Percentiles rank a stretch among this genome's conserved stretches.
Evolutionary conservation across 2,888 invertebrate species (phyloP).

Genomic region (Dasypogon diadema): DNA sequence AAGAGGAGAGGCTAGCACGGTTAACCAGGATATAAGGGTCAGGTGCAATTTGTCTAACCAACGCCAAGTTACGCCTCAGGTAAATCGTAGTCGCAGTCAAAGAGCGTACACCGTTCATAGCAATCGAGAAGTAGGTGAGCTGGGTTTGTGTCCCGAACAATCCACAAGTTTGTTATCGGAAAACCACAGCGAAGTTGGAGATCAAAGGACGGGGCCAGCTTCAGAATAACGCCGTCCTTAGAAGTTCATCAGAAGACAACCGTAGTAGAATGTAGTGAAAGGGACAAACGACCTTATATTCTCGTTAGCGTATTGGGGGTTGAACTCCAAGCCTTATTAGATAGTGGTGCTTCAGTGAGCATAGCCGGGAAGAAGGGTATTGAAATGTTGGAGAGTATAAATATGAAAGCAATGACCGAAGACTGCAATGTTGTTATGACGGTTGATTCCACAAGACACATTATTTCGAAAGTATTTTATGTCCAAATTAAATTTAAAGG

Average conservation of each 20-base stretch:
- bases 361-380: not conserved
- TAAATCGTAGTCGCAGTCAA: not conserved
- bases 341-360: not conserved
- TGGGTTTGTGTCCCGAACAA: not conserved
- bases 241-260: not conserved
- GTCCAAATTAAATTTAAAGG: not conserved
- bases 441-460: not conserved
- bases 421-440: not conserved
- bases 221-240: not conserved
- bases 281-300: not conserved
- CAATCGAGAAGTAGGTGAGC: not conserved
- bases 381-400: not conserved
- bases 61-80: not conserved
- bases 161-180: not conserved
- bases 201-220: not conserved
- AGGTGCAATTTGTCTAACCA: too few relatives aligned
- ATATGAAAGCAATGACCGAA: not conserved
- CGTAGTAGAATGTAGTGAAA: too few relatives aligned
- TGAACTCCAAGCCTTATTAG: not conserved
- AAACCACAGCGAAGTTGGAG: not conserved
- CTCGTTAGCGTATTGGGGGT: not conserved
- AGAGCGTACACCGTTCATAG: not conserved
- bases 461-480: not conserved
- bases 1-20: too few relatives aligned
- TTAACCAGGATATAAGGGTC: too few relatives aligned